Evolutionary conservation across 2,113 vertebrate species (phyloP), one percentile per base, ranked within the genome.

Genomic region (Oncorhynchus keta): DNA sequence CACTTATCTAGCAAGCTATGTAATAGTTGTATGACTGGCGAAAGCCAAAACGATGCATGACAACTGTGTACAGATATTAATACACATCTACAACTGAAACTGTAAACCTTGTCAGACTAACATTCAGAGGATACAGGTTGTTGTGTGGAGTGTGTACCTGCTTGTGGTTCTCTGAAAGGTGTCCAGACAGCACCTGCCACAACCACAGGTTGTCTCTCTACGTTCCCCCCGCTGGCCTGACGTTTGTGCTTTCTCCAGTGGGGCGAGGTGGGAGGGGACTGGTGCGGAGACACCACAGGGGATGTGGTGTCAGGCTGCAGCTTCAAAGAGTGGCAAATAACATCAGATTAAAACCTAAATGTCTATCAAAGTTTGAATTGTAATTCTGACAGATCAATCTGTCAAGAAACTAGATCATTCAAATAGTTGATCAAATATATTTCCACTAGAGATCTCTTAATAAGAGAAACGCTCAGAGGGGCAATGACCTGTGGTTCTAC

Each of bases 241-340:
- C 97, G 95, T 84, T 89, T 95, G 92, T 99, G 97, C 92, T 98
- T 98, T 92, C 96, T 96, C 98, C 98, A 98, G 3, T 92, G 94
- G 80, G 98, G 98, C 78, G 98, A 99, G 73, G 95, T 86, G 78
- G 97, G 98, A 61, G 98, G 98, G 32, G 98, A 98, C 81, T 99
- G 97, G 82, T 97, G 95, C 67, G 98, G 98, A 16, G 98, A 99
- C 85, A 99, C 96, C 79, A 98, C 95, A 13, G 97, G 97, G 81
- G 98, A 99, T 20, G 95, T 96, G 22, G 96, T 95, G 73, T 99
- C 98, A 3, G 92, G 91, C 97, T 99, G 87, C 20, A 22, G 39
- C 8, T 48, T 24, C 30, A 51, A 45, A 65, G 32, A 76, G 65
- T 65, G 26, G 70, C 26, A 77, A 3, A 13, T 13, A 68, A 79